phyloP scores from a whole-genome alignment of 2,797 vertebrate species.

The Sylvia borin region DNA sequence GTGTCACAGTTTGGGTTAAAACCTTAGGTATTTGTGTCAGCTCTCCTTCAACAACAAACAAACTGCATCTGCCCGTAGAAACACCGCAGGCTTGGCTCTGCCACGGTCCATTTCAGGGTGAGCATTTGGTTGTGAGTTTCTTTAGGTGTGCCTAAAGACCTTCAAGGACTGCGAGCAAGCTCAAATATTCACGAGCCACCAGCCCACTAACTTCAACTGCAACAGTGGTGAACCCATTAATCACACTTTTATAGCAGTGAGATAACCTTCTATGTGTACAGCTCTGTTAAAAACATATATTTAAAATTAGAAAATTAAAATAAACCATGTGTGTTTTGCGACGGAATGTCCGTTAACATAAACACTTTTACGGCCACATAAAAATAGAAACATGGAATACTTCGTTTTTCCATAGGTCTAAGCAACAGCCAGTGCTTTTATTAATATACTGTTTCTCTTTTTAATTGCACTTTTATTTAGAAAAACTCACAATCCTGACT shows the following conservation, averaged over 20 bases:
- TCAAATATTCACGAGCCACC: neutral
- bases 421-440: neutral
- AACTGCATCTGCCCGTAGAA: neutral
- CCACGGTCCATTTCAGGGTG: neutral
- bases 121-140: neutral
- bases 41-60: neutral
- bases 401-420: neutral
- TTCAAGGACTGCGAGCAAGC: neutral
- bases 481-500: neutral
- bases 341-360: neutral
- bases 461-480: neutral
- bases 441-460: neutral
- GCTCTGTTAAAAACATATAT: neutral
- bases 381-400: neutral
- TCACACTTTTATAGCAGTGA: neutral
- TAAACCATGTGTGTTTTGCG: neutral
- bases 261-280: neutral
- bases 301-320: neutral
- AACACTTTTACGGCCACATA: neutral
- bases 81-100: neutral
- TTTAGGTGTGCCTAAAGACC: neutral
- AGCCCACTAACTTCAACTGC: neutral
- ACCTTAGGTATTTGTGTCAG: neutral
- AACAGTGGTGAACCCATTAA: neutral
- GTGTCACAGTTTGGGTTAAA: neutral